Base-by-base conservation (phyloP, 1,140 invertebrate genomes). In the Helicoverpa armigera region DNA sequence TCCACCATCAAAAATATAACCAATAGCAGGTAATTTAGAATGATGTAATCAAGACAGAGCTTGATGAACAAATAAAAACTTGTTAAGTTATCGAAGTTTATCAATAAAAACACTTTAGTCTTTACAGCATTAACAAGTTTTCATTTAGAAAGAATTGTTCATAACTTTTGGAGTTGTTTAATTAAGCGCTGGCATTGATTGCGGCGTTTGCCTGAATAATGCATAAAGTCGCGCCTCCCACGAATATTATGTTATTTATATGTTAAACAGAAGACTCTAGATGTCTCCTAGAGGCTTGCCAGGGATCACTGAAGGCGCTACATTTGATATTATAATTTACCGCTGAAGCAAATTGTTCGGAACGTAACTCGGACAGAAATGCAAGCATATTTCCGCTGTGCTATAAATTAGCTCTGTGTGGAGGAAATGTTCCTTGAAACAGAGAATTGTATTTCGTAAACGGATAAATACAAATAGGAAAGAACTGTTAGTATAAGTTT, bases 121-220 rank as follows among this genome's bases (percentile, higher is more conserved):
- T 5, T 67, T 53, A 70, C 50, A 70, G 7, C 14, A 23, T 70
- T 54, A 72, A 53, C n/a, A 51, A 54, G 18, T 54, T 31, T 31
- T 31, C 18, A 69, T 72, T 72, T 13, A 54, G 69, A 72, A 54
- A 72, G 35, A 72, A 72, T n/a, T 16, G 69, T 70, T 76, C 60
- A 83, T 83, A 79, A 83, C 61, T 83, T 82, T 75, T 73, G 72
- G 23, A 53, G 60, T 48, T 53, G 67, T 80, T 79, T 83, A 79
- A 80, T 83, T 78, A 83, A 83, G 70, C 31, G 69, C 4, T 14
- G 67, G 48, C 77, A 83, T 83, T 69, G 81, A 76, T 80, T 83
- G 81, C 67, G 79, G 81, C 67, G 63, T 58, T 69, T 43, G 53
- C 23, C n/a, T 81, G 72, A 81, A 79, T 83, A 74, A 83, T 79